Evolutionary conservation across 2,888 invertebrate genomes (phyloP), one percentile per base, ranked within the genome.

Genomic region (Julus scanicus): DNA sequence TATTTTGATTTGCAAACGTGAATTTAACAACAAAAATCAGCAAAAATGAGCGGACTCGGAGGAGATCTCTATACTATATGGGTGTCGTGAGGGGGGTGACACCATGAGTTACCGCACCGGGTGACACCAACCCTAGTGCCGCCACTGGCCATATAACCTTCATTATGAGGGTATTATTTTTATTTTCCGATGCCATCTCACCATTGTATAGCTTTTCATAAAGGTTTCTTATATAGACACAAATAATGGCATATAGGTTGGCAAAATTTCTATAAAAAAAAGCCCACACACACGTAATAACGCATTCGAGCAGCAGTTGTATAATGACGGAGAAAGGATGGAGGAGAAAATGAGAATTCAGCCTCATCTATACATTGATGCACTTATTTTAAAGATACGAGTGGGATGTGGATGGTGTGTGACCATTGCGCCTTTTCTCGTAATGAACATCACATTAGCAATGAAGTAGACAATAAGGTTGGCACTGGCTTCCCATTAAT

Each of bases 381-480:
- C 80, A 80, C 80, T 80, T 80, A 80, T n/a, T n/a, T n/a, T n/a
- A 80, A 71, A 80, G 80, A 80, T 80, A 80, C 13, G 80, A 80
- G 80, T 80, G 80, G 37, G 37, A 20, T 80, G 80, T 13, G 80
- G 11, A 13, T 37, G 37, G 37, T 11, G 80, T 80, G 80, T 80
- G 80, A 80, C 80, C 80, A 80, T 37, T 80, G 80, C 80, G 80
- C 37, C 80, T 37, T 80, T 80, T 80, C 80, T 80, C 37, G 80
- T 80, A 80, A 80, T 80, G 80, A 80, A 80, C 80, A 80, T 80
- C 80, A 37, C 80, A 80, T 80, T 80, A 80, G 80, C 80, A 13
- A 80, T 80, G 80, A 80, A 80, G 80, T 80, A 80, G 20, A 80
- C 80, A 80, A 80, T 80, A 80, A 80, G 80, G 80, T 80, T 80